Evolutionary conservation across 2,888 invertebrate species (phyloP).

Genomic region (Microdon myrmicae): DNA sequence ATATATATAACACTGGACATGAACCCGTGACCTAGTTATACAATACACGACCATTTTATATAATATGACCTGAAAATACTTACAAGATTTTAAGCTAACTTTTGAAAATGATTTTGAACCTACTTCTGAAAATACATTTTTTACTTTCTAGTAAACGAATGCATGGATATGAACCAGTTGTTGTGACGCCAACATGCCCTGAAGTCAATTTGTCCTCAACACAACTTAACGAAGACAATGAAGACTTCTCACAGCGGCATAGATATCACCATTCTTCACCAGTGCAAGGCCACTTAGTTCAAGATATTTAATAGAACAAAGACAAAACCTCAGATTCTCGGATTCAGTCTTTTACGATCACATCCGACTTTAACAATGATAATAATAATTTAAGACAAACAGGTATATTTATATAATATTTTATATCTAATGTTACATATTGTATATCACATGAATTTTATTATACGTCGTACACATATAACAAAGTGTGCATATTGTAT

Average conservation of each 20-base stretch:
- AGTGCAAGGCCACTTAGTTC: constrained; percentile 70
- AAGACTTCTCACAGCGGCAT: constrained; percentile 91
- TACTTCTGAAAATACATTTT: not conserved
- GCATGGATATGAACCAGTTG: constrained; percentile 85
- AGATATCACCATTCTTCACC: constrained; percentile 93
- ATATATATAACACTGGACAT: no score
- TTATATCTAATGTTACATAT: no score
- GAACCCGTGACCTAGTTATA: constrained; percentile 1
- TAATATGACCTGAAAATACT: no score
- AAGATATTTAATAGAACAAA: constrained; percentile 55
- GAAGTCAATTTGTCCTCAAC: constrained; percentile 83
- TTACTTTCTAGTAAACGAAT: constrained; percentile 73
- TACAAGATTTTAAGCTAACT: constrained; percentile 12
- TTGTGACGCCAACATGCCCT: constrained; percentile 84
- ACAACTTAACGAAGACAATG: constrained; percentile 93
- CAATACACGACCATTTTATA: no score
- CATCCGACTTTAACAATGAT: no score
- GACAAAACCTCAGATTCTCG: no score
- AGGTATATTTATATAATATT: no score
- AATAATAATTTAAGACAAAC: constrained; percentile 51
- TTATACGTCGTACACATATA: no score
- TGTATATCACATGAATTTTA: no score
- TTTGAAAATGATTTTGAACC: constrained; percentile 1
- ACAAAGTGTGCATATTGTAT: no score
- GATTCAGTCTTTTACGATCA: no score